Base-by-base conservation (phyloP, 2,888 invertebrate genomes). In the Autographa pulchrina region DNA sequence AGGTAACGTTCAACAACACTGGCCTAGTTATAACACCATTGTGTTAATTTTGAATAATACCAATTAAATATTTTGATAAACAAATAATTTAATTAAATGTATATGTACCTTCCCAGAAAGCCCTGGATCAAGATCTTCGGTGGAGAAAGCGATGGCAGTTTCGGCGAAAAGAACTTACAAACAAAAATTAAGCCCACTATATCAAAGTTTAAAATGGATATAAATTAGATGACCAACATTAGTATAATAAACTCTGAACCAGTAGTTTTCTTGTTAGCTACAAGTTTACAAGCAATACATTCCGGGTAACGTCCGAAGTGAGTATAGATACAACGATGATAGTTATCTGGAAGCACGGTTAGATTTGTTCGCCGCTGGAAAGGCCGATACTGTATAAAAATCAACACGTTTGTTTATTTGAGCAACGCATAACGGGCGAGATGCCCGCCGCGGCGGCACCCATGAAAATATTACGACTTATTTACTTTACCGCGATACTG, bases 391-490 rank as follows among this genome's bases (percentile, higher is more conserved):
- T 91, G 91, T 93, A 93, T 94, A 94, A 94, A 94, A 94, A 93
- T 92, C 92, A 92, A 91, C 94, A 93, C 90, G 78, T 92, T 90
- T 94, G 93, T 95, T 95, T 94, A 94, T 94, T 93, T 93, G 91
- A 90, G 89, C 88, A 86, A 91, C 91, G 90, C 90, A 92, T 92
- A 92, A 91, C 92, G 90, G 89, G 88, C 90, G 91, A 89, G 88
- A 86, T 89, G 90, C 92, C 90, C 91, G 91, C 90, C 91, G 85
- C 90, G 88, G 91, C 92, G 92, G 92, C 92, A 92, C 93, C 91
- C 91, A 93, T 93, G 92, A 92, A 94, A 94, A 92, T 93, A 94
- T 94, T 94, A 94, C 94, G 93, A 93, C 90, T 93, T 94, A 94
- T 94, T 94, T 94, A 94, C 93, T 93, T 92, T 92, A 93, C 89